A percentile compares a stretch with the other conserved stretches of the same genome.
These are phyloP conservation scores for Syrista parreyssii DNA, from an alignment of 2,888 invertebrate species.

Conservation along the genomic window DNA sequence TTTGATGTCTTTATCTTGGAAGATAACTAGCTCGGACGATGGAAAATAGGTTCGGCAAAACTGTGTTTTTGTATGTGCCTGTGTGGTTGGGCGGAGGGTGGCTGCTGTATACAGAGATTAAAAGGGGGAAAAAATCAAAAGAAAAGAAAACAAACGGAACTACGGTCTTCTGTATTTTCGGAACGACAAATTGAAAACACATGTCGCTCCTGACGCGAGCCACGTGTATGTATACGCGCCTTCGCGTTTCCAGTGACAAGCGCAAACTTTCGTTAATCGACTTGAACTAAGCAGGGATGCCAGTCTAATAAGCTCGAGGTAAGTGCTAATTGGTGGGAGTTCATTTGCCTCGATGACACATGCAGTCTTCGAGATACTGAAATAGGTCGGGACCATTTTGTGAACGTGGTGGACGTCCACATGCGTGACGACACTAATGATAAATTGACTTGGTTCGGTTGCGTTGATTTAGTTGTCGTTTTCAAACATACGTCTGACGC, in stretches of 20 bases:
- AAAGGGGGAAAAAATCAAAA: neutral
- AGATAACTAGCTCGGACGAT: neutral
- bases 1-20: neutral
- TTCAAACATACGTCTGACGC: neutral
- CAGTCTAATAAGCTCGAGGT: constrained; percentile 31
- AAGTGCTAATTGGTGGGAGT: constrained; percentile 32
- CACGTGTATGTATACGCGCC: constrained; percentile 25
- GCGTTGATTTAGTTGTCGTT: neutral
- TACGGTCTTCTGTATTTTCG: constrained; percentile 31
- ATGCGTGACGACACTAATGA: neutral
- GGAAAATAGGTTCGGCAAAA: neutral
- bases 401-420: neutral
- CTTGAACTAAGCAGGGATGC: constrained; percentile 23
- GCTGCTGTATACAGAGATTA: neutral
- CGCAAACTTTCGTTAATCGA: constrained; percentile 39
- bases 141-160: neutral
- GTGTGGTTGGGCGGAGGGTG: too few relatives aligned
- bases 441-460: neutral
- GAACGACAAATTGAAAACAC: constrained; percentile 46
- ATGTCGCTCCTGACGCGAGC: constrained; percentile 30
- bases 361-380: constrained; percentile 23
- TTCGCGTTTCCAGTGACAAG: constrained; percentile 29
- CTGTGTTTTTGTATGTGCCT: neutral
- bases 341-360: constrained; percentile 31
- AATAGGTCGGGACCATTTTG: neutral